Evolutionary conservation across 2,888 invertebrate genomes (phyloP).

Genomic region (Synanthedon formicaeformis): DNA sequence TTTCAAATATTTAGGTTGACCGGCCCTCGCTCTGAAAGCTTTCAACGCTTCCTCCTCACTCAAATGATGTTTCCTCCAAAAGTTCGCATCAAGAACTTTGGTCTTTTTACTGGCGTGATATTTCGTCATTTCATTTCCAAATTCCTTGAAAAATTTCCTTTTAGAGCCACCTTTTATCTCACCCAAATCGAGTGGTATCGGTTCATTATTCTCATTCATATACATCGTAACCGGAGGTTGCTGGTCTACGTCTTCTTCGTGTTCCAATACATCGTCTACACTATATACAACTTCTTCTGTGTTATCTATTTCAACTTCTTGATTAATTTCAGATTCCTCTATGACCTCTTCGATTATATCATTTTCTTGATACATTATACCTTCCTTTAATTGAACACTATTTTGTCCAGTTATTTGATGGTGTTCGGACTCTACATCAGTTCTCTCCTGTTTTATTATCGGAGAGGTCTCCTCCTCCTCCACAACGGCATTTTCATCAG

Average conservation of each 20-base stretch:
- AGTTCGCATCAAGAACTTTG: slow-evolving; percentile 26
- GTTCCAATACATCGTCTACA: neutral
- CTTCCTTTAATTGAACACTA: no score
- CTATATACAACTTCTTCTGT: neutral
- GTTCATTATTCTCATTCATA: neutral
- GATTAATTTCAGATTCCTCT: no score
- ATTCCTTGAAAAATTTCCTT: neutral
- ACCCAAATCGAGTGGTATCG: neutral
- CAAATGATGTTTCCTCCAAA: slow-evolving; percentile 40
- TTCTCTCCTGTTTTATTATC: neutral
- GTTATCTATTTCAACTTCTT: neutral
- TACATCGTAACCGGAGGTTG: neutral
- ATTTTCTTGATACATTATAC: neutral
- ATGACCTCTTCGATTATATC: neutral
- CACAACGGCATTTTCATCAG: neutral
- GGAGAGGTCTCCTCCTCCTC: neutral
- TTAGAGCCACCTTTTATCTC: neutral
- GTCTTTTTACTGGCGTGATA: slow-evolving; percentile 6
- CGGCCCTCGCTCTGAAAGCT: slow-evolving; percentile 30
- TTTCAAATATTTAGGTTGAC: slow-evolving; percentile 31
- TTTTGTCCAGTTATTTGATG: no score
- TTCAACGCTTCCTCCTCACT: slow-evolving; percentile 46
- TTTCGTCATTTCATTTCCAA: neutral
- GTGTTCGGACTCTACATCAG: neutral
- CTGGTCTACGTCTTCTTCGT: neutral